These are phyloP conservation scores for Ernsta delagoae DNA, from an alignment of 2,888 invertebrate species.

Conservation along the genomic window DNA sequence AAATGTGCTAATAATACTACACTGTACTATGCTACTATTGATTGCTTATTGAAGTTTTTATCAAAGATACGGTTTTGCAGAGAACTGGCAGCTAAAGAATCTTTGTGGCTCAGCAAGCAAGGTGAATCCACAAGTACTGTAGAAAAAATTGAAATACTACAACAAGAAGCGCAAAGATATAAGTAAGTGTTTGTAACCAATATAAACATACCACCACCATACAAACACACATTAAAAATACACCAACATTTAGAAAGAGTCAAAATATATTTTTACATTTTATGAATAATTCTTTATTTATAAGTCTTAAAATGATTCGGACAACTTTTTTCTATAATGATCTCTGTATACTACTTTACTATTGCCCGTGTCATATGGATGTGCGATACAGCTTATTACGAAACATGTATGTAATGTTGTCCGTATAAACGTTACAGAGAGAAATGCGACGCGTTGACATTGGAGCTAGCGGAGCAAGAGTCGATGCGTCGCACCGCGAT, in stretches of 20 bases:
- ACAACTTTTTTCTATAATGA: too few species aligned
- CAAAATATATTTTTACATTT: too few species aligned
- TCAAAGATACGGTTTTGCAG: constrained; percentile 65
- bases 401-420: not conserved
- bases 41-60: too few species aligned
- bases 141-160: constrained; percentile 90
- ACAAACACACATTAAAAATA: too few species aligned
- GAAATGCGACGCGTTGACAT: constrained; percentile 89
- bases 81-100: constrained; percentile 90
- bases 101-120: constrained; percentile 91
- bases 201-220: too few species aligned
- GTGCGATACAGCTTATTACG: too few species aligned
- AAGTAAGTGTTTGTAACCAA: constrained; percentile 82
- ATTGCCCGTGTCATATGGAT: too few species aligned
- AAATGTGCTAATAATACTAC: too few species aligned
- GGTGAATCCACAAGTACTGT: constrained; percentile 92
- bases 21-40: too few species aligned
- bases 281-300: not conserved
- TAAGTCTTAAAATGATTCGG: too few species aligned
- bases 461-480: constrained; percentile 95
- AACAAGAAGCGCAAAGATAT: constrained; percentile 91
- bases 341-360: too few species aligned
- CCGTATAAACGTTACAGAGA: constrained; percentile 68
- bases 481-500: constrained; percentile 88
- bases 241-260: too few species aligned